These are phyloP conservation scores for Megamerina dolium DNA, from an alignment of 2,888 invertebrate species.

Conservation along the genomic window DNA sequence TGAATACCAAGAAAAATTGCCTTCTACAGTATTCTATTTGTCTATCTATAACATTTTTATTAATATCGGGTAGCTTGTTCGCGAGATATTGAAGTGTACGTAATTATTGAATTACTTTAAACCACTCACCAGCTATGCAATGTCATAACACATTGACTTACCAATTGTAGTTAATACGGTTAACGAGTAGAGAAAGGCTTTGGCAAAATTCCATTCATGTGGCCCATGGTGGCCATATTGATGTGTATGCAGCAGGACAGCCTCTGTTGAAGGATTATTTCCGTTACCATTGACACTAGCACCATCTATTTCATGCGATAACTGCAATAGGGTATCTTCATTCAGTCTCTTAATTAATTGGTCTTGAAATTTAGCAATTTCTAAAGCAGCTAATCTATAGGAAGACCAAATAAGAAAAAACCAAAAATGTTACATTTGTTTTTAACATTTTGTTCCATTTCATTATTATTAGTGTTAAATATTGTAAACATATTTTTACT, in stretches of 20 bases:
- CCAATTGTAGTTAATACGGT: conserved; percentile 90
- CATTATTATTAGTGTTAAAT: not conserved
- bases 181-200: conserved; percentile 89
- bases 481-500: conserved; percentile 47
- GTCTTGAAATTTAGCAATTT: conserved; percentile 68
- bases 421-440: too few relatives aligned
- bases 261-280: conserved; percentile 47
- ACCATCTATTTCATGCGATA: conserved; percentile 52
- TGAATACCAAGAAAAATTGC: too few relatives aligned
- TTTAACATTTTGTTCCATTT: not conserved
- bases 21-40: too few relatives aligned
- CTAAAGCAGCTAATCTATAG: conserved; percentile 48
- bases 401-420: conserved; percentile 3
- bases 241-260: conserved; percentile 44
- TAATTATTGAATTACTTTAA: too few relatives aligned
- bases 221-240: conserved; percentile 51
- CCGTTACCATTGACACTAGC: conserved; percentile 25
- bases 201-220: conserved; percentile 77
- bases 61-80: too few relatives aligned
- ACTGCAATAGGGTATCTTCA: conserved; percentile 68
- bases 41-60: too few relatives aligned
- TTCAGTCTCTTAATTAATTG: conserved; percentile 73
- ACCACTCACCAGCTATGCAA: too few relatives aligned
- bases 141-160: too few relatives aligned
- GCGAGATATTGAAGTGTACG: too few relatives aligned